These are phyloP conservation scores for Sphaerodactylus townsendi DNA, from an alignment of 2,113 vertebrate species.

Conservation along the genomic window DNA sequence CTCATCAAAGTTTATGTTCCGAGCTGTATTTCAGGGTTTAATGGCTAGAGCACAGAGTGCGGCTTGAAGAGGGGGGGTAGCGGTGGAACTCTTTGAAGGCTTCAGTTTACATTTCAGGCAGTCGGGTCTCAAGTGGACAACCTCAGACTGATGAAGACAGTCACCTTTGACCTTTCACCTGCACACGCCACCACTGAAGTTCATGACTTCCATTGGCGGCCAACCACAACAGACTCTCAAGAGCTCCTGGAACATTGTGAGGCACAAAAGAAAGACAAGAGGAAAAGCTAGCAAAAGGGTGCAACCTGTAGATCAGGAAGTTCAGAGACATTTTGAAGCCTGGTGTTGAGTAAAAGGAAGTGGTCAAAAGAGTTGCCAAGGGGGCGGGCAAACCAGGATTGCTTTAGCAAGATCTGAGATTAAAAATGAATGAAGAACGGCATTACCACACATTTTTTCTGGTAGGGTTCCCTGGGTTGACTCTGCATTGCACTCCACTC, in stretches of 20 bases:
- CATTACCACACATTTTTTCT: too few species aligned
- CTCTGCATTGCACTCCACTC: too few species aligned
- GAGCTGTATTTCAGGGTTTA: constrained; percentile 64
- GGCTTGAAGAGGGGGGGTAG: background rate
- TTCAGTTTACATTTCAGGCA: constrained; percentile 26
- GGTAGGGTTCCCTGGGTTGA: too few species aligned
- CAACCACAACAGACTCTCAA: background rate
- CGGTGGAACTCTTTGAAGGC: constrained; percentile 25
- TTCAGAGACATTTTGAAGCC: too few species aligned
- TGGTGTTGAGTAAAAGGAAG: too few species aligned
- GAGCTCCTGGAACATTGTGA: background rate
- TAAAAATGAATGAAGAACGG: too few species aligned
- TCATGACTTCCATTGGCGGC: background rate
- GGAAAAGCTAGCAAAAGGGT: too few species aligned
- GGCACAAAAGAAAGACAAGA: too few species aligned
- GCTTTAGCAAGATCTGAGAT: too few species aligned
- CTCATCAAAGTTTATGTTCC: constrained; percentile 61
- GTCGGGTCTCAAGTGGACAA: background rate
- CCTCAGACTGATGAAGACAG: background rate
- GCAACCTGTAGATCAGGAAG: too few species aligned
- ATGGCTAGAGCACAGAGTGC: constrained; percentile 37
- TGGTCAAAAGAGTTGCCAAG: too few species aligned
- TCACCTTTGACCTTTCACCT: constrained; percentile 18
- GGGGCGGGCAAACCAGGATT: too few species aligned
- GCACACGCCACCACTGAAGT: background rate